Evolutionary conservation across 2,797 vertebrate genomes (phyloP).

Genomic region (Typhlichthys subterraneus): DNA sequence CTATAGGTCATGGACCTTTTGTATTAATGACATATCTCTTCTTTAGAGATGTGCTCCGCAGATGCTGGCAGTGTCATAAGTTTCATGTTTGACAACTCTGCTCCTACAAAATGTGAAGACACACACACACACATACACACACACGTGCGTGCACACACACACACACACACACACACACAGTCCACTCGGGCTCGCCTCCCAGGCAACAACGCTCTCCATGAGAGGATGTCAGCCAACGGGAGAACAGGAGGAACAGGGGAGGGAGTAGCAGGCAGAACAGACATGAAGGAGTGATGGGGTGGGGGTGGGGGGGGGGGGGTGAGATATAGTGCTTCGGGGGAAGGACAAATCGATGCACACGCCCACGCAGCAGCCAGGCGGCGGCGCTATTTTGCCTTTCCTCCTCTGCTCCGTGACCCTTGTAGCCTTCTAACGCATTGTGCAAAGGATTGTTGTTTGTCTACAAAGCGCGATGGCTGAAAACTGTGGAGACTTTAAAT

Average conservation of each 20-base stretch:
- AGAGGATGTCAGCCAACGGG: slow-evolving; percentile 52
- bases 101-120: not conserved
- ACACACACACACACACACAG: slow-evolving; percentile 13
- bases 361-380: slow-evolving; percentile 62
- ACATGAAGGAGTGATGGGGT: slow-evolving; percentile 36
- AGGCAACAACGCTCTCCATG: slow-evolving; percentile 35
- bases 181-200: slow-evolving; percentile 42
- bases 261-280: slow-evolving; percentile 36
- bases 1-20: slow-evolving; percentile 34
- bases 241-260: slow-evolving; percentile 30
- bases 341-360: slow-evolving; percentile 62
- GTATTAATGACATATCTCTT: slow-evolving; percentile 41
- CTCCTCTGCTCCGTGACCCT: slow-evolving; percentile 47
- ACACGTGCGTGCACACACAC: not conserved
- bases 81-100: slow-evolving; percentile 34
- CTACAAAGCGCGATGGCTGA: slow-evolving; percentile 11
- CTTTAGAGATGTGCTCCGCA: slow-evolving; percentile 15
- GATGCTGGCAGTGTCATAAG: slow-evolving; percentile 44
- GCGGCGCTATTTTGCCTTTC: slow-evolving; percentile 44
- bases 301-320: not conserved
- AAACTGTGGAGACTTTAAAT: slow-evolving; percentile 15
- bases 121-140: slow-evolving; percentile 3
- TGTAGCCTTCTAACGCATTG: slow-evolving; percentile 21
- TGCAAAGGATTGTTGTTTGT: slow-evolving; percentile 37
- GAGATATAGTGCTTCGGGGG: slow-evolving; percentile 47